Evolutionary conservation across 2,888 invertebrate species (phyloP).

Genomic region (Ellobium chinense): DNA sequence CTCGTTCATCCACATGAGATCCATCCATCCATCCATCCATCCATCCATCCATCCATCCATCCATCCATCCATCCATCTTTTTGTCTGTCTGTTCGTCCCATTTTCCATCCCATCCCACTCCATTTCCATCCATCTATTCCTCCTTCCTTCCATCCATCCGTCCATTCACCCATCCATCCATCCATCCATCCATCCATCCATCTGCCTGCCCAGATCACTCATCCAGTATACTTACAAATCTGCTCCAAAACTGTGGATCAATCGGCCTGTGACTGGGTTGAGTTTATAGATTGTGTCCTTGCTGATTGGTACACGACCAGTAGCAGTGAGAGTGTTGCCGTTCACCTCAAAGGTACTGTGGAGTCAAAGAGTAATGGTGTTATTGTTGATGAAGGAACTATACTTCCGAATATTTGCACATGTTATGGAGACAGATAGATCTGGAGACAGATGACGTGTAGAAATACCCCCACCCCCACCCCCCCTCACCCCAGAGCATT

Average conservation of each 20-base stretch:
- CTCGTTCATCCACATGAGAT: no score
- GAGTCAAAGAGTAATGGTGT: no score
- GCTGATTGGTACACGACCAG: constrained; percentile 82
- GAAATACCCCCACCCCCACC: no score
- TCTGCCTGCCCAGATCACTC: neutral
- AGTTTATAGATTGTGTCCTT: constrained; percentile 91
- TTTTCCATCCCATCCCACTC: neutral
- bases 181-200: neutral
- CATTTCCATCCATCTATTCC: neutral
- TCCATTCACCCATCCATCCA: neutral
- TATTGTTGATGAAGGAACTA: no score
- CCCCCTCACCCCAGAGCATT: no score
- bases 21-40: neutral
- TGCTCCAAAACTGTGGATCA: constrained; percentile 89
- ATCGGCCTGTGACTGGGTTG: constrained; percentile 87
- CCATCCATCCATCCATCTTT: neutral
- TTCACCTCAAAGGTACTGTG: constrained; percentile 11
- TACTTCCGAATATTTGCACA: no score
- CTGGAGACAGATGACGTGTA: no score
- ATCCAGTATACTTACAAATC: constrained; percentile 81
- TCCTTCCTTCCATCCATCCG: neutral
- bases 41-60: neutral
- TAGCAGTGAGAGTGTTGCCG: constrained; percentile 13
- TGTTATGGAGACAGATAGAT: no score
- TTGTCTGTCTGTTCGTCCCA: neutral